Base-by-base conservation (phyloP, 2,888 invertebrate species). In the Ophioninae sp. region DNA sequence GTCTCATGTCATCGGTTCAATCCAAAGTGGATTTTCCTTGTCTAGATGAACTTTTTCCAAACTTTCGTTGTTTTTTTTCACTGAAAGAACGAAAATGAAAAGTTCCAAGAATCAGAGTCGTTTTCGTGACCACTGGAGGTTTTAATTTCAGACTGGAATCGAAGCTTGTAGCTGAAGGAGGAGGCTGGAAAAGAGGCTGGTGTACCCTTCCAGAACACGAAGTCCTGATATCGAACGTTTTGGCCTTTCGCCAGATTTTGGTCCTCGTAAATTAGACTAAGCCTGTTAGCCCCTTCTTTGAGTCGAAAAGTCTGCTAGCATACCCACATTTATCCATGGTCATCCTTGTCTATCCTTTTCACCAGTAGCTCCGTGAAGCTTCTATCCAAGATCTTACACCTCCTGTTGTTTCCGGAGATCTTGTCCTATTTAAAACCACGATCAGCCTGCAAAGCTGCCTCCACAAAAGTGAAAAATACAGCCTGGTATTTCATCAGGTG, bases 211-310 rank as follows among this genome's bases (percentile, higher is more conserved):
- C 59, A 41, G 75, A 56, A 74, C 73, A 69, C 84, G 85, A 78
- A 85, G 82, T 86, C 85, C 51, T 88, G 88, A 89, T 89, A 90
- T 87, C 87, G 88, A 87, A 86, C 88, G 87, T 87, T 86, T 88
- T 91, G 91, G 91, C 89, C 17, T 63, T 17, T 22, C n/a, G 89
- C 91, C 91, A 90, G 87, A 88, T 87, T 87, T 88, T 85, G 85
- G 82, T 74, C 83, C 84, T 83, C 86, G 88, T 90, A 90, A 91
- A 91, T 91, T 88, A 89, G 87, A 86, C 84, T 83, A 85, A 88
- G 85, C 84, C 73, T 81, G 65, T 71, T 75, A 69, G 23, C 82
- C 81, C 84, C 79, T 75, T 80, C 85, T 87, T 84, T 65, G 84
- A 61, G 72, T 72, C 75, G 13, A 44, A 41, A 72, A 84, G 67